Base-by-base conservation (phyloP, 2,888 invertebrate species). In the Pterostichus madidus region DNA sequence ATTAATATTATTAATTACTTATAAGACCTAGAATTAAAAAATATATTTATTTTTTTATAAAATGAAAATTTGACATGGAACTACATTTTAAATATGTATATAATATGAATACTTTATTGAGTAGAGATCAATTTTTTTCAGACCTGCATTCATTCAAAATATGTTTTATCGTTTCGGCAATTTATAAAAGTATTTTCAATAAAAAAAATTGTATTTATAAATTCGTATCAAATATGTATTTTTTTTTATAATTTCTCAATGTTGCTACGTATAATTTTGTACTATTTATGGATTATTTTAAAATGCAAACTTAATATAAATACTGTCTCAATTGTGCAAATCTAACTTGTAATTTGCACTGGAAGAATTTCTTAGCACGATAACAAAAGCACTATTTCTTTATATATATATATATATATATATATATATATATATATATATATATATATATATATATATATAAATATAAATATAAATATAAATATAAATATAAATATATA, bases 281-380 rank as follows among this genome's bases (percentile, higher is more conserved):
- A 78, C 59, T 61, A 53, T 80, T 44, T 68, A 35, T 80, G 32
- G 31, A 68, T 52, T 32, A 64, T 52, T 32, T 80, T n/a, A 64
- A 64, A 80, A 80, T 80, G 80, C 80, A 80, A 80, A 52, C 64
- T 56, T 68, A 49, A 49, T 52, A 15, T 68, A 80, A 80, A 80
- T 80, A 80, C 68, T 78, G 61, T 31, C 68, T 80, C 32, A 46
- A 59, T 46, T 10, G 44, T 59, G 61, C 56, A 78, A 39, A 77
- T 35, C 49, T 10, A 44, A 24, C 24, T 3, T 24, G 24, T 24
- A 24, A 24, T 2, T 24, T 24, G 24, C 24, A 24, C 24, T 24
- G 24, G 24, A 24, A 24, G 24, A 24, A 24, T 24, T 24, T 24
- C 24, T 24, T 24, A 24, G 3, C 24, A 24, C n/a, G n/a, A n/a